phyloP scores from a whole-genome alignment of 2,113 vertebrate genomes.

The cat (Felis catus) region F.catus_Fca126_mat1.0 CM031414.1:115252501-115253000 shows the following conservation, averaged over 20 bases:
- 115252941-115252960: neutral
- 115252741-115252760: neutral
- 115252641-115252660: too few species aligned
- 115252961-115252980: neutral
- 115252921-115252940: neutral
- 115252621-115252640: neutral
- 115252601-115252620: neutral
- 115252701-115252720: too few species aligned
- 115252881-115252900: neutral
- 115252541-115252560: neutral
- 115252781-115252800: neutral
- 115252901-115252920: neutral
- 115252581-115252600: neutral
- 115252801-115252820: neutral
- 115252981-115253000: too few species aligned
- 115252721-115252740: neutral
- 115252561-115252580: neutral
- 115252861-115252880: neutral
- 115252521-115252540: neutral
- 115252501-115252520: slow-evolving; percentile 35
- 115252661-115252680: neutral
- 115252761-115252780: neutral
- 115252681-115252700: too few species aligned
- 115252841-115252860: neutral
- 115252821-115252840: neutral